A percentile compares a stretch with the other conserved stretches of the same genome.
phyloP scores from a whole-genome alignment of 2,113 vertebrate species.

The Meriones unguiculatus region DNA sequence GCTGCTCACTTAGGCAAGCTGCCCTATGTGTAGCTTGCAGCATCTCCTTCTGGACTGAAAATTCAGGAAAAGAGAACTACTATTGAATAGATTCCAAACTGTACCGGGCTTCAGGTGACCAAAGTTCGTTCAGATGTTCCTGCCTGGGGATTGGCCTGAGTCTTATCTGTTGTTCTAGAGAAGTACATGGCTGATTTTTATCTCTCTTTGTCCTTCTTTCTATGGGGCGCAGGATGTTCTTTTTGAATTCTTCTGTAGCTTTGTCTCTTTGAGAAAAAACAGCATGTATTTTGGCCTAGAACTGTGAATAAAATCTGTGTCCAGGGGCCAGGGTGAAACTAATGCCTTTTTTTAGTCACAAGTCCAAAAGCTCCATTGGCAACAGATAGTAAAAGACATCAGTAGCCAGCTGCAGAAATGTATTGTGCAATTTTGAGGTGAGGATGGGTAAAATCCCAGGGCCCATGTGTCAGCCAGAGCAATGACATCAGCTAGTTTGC shows the following conservation, averaged over 20 bases:
- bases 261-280: not conserved
- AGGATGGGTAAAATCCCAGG: slow-evolving; percentile 58
- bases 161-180: slow-evolving; percentile 6
- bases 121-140: slow-evolving; percentile 40
- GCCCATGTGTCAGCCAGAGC: slow-evolving; percentile 63
- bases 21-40: not conserved
- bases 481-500: slow-evolving; percentile 71
- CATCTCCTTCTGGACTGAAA: slow-evolving; percentile 42
- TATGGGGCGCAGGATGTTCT: not conserved
- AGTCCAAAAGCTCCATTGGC: slow-evolving; percentile 29
- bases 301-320: slow-evolving; percentile 47
- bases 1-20: slow-evolving; percentile 11
- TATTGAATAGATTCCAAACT: slow-evolving; percentile 58
- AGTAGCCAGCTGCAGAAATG: slow-evolving; percentile 41
- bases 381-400: not conserved
- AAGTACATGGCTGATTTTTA: not conserved
- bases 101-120: slow-evolving; percentile 37
- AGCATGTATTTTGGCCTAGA: not conserved
- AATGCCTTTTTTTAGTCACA: not conserved
- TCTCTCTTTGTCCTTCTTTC: slow-evolving; percentile 53
- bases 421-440: slow-evolving; percentile 69
- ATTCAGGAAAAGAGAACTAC: slow-evolving; percentile 42
- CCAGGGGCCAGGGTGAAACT: not conserved
- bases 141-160: not conserved
- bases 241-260: slow-evolving; percentile 15